Conservation (phyloP, 2,797 vertebrate genomes). For the Sebastes oblongus region DNA sequence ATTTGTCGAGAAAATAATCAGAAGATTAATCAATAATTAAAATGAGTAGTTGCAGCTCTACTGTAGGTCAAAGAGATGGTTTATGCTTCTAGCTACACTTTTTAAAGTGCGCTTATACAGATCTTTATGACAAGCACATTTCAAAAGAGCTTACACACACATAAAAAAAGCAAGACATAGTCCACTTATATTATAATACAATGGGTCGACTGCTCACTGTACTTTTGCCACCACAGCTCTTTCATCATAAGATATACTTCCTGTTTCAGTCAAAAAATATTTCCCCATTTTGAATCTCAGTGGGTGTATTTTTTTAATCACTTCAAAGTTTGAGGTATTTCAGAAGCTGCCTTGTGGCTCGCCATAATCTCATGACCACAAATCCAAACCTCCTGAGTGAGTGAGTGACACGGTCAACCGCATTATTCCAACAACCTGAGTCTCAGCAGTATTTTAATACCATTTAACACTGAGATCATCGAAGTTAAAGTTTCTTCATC, state of each 20-base stretch:
- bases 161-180: background rate
- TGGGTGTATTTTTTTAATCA: background rate
- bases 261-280: background rate
- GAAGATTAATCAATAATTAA: background rate
- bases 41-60: background rate
- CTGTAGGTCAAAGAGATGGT: background rate
- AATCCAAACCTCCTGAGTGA: background rate
- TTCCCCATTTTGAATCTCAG: background rate
- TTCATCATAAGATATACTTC: slow-evolving; percentile 11
- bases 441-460: background rate
- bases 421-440: background rate
- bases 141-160: background rate
- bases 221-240: background rate
- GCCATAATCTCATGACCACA: background rate
- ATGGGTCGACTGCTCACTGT: background rate
- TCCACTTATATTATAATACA: background rate
- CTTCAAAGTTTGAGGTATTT: background rate
- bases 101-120: background rate
- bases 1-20: background rate
- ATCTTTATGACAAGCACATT: background rate
- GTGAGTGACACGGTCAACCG: too few species aligned
- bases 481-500: background rate
- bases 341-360: background rate
- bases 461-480: background rate
- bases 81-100: background rate